Conservation (phyloP, 53 echinoderm and acorn worm species). For the Henricia sp. region DNA sequence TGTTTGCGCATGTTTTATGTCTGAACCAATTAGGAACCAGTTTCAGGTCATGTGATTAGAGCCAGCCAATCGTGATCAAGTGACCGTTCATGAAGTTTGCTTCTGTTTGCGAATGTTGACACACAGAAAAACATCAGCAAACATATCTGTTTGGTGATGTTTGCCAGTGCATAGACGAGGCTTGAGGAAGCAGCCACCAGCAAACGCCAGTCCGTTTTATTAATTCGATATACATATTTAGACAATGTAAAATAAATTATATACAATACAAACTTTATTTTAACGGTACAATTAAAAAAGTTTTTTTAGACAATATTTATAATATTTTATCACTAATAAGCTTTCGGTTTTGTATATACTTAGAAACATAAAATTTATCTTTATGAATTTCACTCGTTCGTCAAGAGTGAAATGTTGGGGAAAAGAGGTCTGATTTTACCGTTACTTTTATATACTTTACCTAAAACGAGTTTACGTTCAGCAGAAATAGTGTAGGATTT, state of each 20-base stretch:
- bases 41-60: no score
- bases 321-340: background rate
- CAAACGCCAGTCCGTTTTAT: no score
- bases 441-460: no score
- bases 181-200: no score
- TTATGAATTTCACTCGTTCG: background rate
- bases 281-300: background rate
- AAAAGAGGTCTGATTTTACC: background rate
- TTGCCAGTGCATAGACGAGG: background rate
- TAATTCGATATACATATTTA: background rate
- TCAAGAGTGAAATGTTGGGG: background rate
- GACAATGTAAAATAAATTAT: background rate
- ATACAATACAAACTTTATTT: background rate
- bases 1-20: no score
- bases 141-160: background rate
- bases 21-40: no score
- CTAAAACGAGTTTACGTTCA: no score
- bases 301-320: background rate
- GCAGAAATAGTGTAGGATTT: no score
- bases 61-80: background rate
- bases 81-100: background rate
- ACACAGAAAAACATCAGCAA: background rate
- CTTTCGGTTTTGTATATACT: background rate
- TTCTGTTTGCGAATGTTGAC: background rate
- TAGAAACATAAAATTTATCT: background rate